These are phyloP conservation scores for Muraenolepis orangiensis DNA, from an alignment of 2,797 vertebrate species.

Conservation along the genomic window DNA sequence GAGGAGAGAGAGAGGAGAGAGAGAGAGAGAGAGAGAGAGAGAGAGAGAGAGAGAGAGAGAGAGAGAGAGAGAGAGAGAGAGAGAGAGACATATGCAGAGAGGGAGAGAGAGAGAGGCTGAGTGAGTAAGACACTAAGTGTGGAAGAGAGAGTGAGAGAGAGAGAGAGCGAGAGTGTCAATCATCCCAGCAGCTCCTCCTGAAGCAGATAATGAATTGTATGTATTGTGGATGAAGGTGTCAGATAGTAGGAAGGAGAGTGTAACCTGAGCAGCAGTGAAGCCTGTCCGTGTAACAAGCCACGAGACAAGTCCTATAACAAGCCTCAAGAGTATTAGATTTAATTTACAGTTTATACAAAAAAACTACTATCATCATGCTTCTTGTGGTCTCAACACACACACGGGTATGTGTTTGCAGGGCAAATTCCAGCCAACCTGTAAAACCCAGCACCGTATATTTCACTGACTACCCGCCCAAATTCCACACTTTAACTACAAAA, in stretches of 20 bases:
- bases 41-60: background rate
- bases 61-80: background rate
- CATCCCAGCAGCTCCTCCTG: conserved; percentile 37
- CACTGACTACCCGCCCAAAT: conserved; percentile 62
- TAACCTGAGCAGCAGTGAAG: conserved; percentile 29
- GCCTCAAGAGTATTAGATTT: background rate
- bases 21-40: background rate
- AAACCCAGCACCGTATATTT: conserved; percentile 33
- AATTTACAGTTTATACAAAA: background rate
- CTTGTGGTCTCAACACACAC: no score
- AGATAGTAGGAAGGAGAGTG: conserved; percentile 25
- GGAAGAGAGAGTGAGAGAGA: background rate
- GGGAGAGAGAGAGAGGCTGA: no score
- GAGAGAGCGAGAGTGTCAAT: conserved; percentile 38
- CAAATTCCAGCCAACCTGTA: conserved; percentile 14
- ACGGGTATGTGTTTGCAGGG: background rate
- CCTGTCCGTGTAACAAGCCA: background rate
- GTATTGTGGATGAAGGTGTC: conserved; percentile 34
- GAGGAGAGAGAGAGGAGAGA: background rate
- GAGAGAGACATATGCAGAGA: background rate
- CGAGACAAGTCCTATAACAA: no score
- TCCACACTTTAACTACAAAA: conserved; percentile 67
- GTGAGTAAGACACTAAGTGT: no score
- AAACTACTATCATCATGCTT: background rate
- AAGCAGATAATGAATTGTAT: conserved; percentile 37